Evolutionary conservation across 1,140 invertebrate genomes (phyloP).

Genomic region (Piezodorus guildinii): DNA sequence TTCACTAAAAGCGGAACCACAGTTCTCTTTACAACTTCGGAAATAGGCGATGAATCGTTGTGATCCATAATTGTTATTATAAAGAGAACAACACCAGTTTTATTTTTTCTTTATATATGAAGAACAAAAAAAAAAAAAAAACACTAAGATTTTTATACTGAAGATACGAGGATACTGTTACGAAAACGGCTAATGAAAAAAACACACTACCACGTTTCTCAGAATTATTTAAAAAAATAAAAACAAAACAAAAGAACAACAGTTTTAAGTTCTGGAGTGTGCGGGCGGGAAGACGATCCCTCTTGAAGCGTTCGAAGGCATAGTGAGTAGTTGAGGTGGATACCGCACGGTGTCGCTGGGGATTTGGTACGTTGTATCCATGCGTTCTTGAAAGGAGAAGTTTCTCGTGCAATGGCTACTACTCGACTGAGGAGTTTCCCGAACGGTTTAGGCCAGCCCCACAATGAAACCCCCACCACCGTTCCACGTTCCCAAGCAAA

Average conservation of each 20-base stretch:
- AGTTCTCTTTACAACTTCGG: constrained; percentile 12
- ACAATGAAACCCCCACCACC: not conserved
- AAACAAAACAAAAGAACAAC: constrained; percentile 8
- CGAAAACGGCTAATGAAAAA: not conserved
- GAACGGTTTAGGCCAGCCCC: not conserved
- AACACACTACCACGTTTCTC: not conserved
- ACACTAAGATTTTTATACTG: not conserved
- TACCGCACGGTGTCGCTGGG: constrained; percentile 14
- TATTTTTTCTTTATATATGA: too few relatives aligned
- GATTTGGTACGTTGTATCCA: constrained; percentile 1
- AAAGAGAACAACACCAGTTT: not conserved
- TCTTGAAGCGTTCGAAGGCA: constrained; percentile 1
- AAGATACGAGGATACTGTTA: not conserved
- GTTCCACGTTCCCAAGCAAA: not conserved
- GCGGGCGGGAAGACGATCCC: constrained; percentile 17
- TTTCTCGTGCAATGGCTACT: too few relatives aligned
- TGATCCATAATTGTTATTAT: not conserved
- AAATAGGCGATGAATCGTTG: not conserved
- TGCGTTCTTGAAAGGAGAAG: not conserved
- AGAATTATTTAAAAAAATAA: too few relatives aligned
- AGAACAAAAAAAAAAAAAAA: too few relatives aligned
- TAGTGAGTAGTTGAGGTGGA: constrained; percentile 13
- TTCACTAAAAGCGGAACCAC: constrained; percentile 6
- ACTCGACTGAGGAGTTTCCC: too few relatives aligned
- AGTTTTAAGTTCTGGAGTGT: constrained; percentile 2